phyloP scores from a whole-genome alignment of 2,888 invertebrate genomes.

The Lathronympha strigana region DNA sequence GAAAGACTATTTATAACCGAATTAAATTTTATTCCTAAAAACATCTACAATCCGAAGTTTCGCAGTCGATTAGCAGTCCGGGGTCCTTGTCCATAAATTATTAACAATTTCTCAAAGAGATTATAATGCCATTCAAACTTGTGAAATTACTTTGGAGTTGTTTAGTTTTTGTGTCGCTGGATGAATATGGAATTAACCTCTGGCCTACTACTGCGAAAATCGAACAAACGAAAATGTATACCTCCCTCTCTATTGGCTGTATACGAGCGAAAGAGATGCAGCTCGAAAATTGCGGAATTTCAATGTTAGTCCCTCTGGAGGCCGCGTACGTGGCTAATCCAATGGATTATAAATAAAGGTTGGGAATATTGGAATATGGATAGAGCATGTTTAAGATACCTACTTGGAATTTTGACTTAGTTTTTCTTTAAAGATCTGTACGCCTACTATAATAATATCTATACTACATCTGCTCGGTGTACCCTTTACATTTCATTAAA shows the following conservation, averaged over 20 bases:
- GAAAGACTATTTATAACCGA: slow-evolving; percentile 31
- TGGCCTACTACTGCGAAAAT: not conserved
- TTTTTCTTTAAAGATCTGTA: too few relatives aligned
- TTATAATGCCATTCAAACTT: slow-evolving; percentile 53
- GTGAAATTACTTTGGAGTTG: slow-evolving; percentile 49
- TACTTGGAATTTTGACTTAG: too few relatives aligned
- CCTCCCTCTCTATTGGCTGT: too few relatives aligned
- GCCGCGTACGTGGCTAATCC: not conserved
- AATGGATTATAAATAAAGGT: not conserved
- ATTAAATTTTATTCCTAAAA: slow-evolving; percentile 37
- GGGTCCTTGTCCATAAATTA: slow-evolving; percentile 47
- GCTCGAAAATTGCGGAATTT: too few relatives aligned
- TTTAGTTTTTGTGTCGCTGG: slow-evolving; percentile 40
- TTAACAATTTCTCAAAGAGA: slow-evolving; percentile 51
- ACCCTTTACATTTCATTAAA: too few relatives aligned
- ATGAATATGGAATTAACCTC: slow-evolving; percentile 42
- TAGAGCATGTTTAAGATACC: not conserved
- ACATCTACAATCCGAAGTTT: slow-evolving; percentile 34
- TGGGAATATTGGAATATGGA: too few relatives aligned
- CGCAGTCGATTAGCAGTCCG: slow-evolving; percentile 38
- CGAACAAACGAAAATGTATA: too few relatives aligned
- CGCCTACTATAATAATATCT: too few relatives aligned
- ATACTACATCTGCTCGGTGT: too few relatives aligned
- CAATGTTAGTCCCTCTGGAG: too few relatives aligned
- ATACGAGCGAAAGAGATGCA: too few relatives aligned